Evolutionary conservation across 2,113 vertebrate genomes (phyloP).

Genomic region (Myotis lucifugus): DNA sequence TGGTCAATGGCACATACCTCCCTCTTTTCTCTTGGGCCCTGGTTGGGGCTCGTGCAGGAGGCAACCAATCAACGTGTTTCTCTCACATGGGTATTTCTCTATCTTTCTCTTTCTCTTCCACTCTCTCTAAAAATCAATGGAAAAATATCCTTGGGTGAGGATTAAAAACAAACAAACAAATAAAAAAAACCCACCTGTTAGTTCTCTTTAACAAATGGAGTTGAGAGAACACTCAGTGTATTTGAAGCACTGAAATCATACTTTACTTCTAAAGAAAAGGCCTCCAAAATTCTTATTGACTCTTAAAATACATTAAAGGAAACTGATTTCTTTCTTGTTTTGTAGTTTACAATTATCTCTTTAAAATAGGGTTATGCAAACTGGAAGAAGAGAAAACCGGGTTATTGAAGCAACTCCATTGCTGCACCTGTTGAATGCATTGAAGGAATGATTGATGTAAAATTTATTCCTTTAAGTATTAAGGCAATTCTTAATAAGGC

Average conservation of each 20-base stretch:
- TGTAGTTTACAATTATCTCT: not conserved
- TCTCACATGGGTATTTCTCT: no score
- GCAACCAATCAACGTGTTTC: no score
- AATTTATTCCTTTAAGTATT: not conserved
- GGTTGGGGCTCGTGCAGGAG: no score
- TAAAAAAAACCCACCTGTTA: not conserved
- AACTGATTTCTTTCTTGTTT: not conserved
- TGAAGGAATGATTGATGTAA: not conserved
- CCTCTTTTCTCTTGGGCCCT: no score
- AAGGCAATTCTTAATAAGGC: not conserved
- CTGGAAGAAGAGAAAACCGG: not conserved
- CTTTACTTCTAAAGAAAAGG: constrained; percentile 15
- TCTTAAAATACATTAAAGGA: not conserved
- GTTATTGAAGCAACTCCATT: not conserved
- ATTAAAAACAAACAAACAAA: no score
- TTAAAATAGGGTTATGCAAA: not conserved
- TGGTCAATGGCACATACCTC: no score
- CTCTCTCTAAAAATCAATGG: no score
- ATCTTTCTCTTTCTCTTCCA: no score
- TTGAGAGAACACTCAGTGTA: not conserved
- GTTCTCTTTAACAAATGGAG: not conserved
- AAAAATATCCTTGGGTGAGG: no score
- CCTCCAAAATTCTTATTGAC: not conserved
- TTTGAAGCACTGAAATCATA: not conserved
- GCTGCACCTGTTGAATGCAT: not conserved